Evolutionary conservation across 2,113 vertebrate species (phyloP).

Genomic region (Zeus faber): DNA sequence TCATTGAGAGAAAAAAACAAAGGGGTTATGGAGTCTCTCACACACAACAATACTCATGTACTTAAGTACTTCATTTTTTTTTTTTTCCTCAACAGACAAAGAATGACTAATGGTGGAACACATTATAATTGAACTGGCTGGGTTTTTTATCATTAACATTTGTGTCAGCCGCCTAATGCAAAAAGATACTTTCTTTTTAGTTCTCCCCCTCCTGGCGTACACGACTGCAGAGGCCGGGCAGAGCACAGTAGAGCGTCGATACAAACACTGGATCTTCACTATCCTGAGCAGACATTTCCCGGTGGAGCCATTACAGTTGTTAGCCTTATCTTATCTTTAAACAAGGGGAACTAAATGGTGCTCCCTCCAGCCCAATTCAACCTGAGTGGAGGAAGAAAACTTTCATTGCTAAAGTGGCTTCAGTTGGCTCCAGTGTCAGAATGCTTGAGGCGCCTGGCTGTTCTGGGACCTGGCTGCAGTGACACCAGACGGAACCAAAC

Average conservation of each 20-base stretch:
- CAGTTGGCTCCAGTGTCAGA: constrained; percentile 43
- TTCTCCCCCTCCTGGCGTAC: too few species aligned
- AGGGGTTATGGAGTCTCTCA: constrained; percentile 30
- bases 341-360: constrained; percentile 54
- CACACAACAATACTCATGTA: too few species aligned
- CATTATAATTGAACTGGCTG: too few species aligned
- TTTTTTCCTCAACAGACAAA: too few species aligned
- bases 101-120: too few species aligned
- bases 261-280: constrained; percentile 55
- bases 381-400: constrained; percentile 45
- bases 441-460: constrained; percentile 52
- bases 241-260: too few species aligned
- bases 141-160: too few species aligned
- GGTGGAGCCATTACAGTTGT: constrained; percentile 60
- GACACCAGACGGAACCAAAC: too few species aligned
- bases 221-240: too few species aligned
- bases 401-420: constrained; percentile 32
- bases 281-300: constrained; percentile 63
- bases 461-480: constrained; percentile 23
- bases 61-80: too few species aligned
- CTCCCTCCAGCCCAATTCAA: constrained; percentile 51
- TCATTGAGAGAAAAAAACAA: constrained; percentile 43
- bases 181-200: too few species aligned
- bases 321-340: constrained; percentile 74
- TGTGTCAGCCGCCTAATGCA: too few species aligned